A percentile compares a stretch with the other conserved stretches of the same genome.
Evolutionary conservation across 2,113 vertebrate genomes (phyloP).

Genomic region (Poicephalus meyeri): DNA sequence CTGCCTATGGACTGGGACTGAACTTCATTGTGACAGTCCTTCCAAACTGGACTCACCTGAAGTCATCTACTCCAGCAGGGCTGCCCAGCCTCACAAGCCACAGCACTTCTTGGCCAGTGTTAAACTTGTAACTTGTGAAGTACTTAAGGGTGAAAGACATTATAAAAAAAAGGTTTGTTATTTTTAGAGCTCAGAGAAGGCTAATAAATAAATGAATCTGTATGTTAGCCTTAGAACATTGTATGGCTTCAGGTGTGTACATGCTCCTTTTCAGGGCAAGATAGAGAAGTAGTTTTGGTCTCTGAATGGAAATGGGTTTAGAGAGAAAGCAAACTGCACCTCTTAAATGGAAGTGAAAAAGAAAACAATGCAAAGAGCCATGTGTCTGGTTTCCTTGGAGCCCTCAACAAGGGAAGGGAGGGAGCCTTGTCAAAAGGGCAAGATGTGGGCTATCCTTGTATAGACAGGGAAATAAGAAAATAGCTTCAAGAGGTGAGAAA

Average conservation of each 20-base stretch:
- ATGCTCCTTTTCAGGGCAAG: constrained; percentile 2
- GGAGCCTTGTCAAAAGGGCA: neutral
- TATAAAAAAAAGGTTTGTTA: neutral
- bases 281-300: neutral
- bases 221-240: neutral
- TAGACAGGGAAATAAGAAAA: constrained; percentile 36
- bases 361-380: constrained; percentile 5
- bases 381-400: constrained; percentile 25
- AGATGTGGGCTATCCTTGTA: neutral
- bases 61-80: neutral
- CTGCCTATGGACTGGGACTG: neutral
- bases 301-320: neutral
- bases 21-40: neutral
- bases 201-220: neutral
- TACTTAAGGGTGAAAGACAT: neutral
- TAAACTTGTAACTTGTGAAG: neutral
- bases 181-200: neutral
- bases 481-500: constrained; percentile 46
- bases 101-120: neutral
- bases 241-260: neutral
- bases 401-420: neutral
- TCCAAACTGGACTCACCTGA: neutral
- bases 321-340: neutral
- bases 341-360: constrained; percentile 44
- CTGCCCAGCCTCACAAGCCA: neutral